Conservation (phyloP, 2,797 vertebrate species). For the Nannoperca australis region DNA sequence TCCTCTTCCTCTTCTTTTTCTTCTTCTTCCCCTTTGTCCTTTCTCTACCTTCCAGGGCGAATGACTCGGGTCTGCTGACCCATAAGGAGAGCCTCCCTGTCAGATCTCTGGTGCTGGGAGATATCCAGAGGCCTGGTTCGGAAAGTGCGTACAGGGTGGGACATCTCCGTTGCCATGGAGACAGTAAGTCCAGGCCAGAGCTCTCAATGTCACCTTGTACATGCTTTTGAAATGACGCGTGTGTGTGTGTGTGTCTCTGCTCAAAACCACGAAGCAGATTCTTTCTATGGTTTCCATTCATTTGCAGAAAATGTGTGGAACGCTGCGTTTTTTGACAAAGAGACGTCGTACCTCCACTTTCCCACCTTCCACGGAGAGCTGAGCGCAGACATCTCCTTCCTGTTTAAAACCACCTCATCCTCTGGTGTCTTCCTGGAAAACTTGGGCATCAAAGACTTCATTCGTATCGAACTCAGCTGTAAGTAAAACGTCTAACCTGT, state of each 20-base stretch:
- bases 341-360: slow-evolving; percentile 94
- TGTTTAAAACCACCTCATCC: slow-evolving; percentile 93
- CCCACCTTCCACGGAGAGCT: slow-evolving; percentile 94
- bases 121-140: slow-evolving; percentile 87
- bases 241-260: too few relatives aligned
- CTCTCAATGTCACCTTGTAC: neutral
- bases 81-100: slow-evolving; percentile 94
- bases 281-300: neutral
- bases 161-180: slow-evolving; percentile 91
- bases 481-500: slow-evolving; percentile 77
- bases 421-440: slow-evolving; percentile 97
- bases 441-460: slow-evolving; percentile 95
- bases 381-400: slow-evolving; percentile 94
- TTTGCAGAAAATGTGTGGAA: slow-evolving; percentile 91
- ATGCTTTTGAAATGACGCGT: neutral
- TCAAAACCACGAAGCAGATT: neutral
- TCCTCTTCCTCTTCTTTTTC: neutral
- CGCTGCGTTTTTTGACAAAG: slow-evolving; percentile 92
- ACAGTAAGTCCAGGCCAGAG: slow-evolving; percentile 88
- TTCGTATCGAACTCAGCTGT: slow-evolving; percentile 94
- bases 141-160: slow-evolving; percentile 92
- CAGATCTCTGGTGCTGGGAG: slow-evolving; percentile 90
- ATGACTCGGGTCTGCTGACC: slow-evolving; percentile 91
- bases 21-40: neutral
- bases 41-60: slow-evolving; percentile 82